These are phyloP conservation scores for Netelia inedita DNA, from an alignment of 2,888 invertebrate genomes.

Conservation along the genomic window DNA sequence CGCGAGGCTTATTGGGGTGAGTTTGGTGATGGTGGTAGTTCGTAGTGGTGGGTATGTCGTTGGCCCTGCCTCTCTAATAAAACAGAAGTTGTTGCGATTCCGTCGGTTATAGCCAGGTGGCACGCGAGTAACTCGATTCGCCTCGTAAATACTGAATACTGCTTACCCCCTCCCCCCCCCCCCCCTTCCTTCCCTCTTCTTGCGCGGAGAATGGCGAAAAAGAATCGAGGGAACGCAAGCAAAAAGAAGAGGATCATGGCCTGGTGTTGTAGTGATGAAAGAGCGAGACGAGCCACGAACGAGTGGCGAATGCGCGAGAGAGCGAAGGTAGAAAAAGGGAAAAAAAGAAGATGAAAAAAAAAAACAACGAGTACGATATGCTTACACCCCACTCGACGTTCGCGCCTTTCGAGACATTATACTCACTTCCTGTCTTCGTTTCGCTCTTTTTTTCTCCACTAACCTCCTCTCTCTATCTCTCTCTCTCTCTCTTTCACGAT, in stretches of 20 bases:
- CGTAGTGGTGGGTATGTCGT: constrained; percentile 75
- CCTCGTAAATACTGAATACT: constrained; percentile 77
- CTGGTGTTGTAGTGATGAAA: constrained; percentile 18
- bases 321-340: background rate
- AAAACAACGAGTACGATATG: constrained; percentile 14
- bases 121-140: constrained; percentile 79
- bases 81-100: constrained; percentile 81
- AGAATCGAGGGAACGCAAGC: constrained; percentile 42
- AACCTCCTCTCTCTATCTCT: background rate
- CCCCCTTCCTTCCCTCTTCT: background rate
- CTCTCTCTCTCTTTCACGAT: background rate
- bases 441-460: constrained; percentile 8
- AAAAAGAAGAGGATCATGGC: constrained; percentile 41
- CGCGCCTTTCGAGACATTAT: constrained; percentile 46
- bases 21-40: constrained; percentile 23
- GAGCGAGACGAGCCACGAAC: background rate
- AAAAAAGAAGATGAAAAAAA: constrained; percentile 1
- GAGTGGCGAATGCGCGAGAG: background rate
- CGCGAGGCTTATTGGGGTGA: constrained; percentile 32
- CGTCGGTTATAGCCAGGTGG: constrained; percentile 76
- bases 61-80: constrained; percentile 78
- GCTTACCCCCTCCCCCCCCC: constrained; percentile 43
- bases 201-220: constrained; percentile 41
- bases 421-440: constrained; percentile 22
- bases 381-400: constrained; percentile 34